Conservation (phyloP, 2,113 vertebrate genomes). For the Tragelaphus scriptus region DNA sequence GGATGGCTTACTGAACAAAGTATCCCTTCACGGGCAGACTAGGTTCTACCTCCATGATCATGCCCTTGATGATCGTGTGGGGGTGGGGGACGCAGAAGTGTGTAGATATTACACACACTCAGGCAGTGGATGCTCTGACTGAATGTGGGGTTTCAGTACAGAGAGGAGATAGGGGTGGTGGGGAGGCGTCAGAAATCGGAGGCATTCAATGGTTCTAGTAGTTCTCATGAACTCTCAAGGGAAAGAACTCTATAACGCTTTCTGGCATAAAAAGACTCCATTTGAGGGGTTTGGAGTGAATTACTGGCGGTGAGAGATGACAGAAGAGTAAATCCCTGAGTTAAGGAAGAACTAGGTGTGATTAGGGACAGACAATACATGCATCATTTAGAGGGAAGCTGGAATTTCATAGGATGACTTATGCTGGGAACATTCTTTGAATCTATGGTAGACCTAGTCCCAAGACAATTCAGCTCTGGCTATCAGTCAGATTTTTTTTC, state of each 20-base stretch:
- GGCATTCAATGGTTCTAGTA: neutral
- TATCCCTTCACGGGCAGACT: neutral
- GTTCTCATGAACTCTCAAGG: neutral
- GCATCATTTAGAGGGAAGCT: neutral
- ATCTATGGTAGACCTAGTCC: neutral
- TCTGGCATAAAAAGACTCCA: neutral
- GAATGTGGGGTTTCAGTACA: neutral
- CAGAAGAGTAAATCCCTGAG: neutral
- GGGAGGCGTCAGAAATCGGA: neutral
- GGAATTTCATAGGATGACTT: neutral
- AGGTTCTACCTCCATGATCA: neutral
- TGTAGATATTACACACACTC: neutral
- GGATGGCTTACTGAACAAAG: neutral
- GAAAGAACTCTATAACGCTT: neutral
- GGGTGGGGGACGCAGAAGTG: neutral
- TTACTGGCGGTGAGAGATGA: neutral
- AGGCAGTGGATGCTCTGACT: too few species aligned
- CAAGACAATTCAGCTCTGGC: neutral
- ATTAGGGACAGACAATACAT: neutral
- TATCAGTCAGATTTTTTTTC: neutral
- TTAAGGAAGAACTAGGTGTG: neutral
- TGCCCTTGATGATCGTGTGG: neutral
- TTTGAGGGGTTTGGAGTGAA: neutral
- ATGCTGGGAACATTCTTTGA: neutral
- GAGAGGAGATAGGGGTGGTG: too few species aligned